Percentiles rank a stretch among this genome's conserved stretches.
Evolutionary conservation across 2,113 vertebrate genomes (phyloP).

Genomic region (Grammomys dolichurus): DNA sequence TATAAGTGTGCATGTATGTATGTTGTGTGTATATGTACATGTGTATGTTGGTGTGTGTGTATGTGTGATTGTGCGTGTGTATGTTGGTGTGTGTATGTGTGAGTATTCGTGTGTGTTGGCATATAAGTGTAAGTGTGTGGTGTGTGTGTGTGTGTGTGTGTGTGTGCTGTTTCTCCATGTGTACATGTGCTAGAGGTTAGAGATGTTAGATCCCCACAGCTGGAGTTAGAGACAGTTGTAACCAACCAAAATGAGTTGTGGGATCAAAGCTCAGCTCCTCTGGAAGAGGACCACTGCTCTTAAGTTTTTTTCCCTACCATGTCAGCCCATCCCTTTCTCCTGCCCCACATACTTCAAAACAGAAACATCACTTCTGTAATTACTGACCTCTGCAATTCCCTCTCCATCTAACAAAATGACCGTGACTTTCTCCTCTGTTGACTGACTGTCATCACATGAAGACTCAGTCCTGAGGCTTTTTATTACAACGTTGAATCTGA

Average conservation of each 20-base stretch:
- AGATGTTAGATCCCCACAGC: not conserved
- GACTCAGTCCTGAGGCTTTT: not conserved
- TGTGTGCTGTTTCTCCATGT: accelerated
- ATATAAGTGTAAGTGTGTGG: no score
- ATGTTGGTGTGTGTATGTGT: no score
- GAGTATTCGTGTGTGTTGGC: not conserved
- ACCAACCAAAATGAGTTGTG: not conserved
- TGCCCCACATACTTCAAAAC: not conserved
- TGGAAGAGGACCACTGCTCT: no score
- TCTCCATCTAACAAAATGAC: not conserved
- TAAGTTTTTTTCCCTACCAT: not conserved
- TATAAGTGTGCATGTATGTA: not conserved
- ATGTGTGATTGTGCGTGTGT: no score
- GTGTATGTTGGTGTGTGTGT: no score
- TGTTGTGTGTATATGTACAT: not conserved
- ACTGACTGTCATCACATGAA: not conserved
- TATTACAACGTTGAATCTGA: not conserved
- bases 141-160: not conserved
- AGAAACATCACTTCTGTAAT: not conserved
- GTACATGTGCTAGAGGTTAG: not conserved
- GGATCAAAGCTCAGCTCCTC: not conserved
- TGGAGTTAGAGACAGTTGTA: not conserved
- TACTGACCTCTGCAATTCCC: not conserved
- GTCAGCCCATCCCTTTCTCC: not conserved
- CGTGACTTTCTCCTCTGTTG: not conserved